Evolutionary conservation across 2,888 invertebrate genomes (phyloP).

Genomic region (Melolontha melolontha): DNA sequence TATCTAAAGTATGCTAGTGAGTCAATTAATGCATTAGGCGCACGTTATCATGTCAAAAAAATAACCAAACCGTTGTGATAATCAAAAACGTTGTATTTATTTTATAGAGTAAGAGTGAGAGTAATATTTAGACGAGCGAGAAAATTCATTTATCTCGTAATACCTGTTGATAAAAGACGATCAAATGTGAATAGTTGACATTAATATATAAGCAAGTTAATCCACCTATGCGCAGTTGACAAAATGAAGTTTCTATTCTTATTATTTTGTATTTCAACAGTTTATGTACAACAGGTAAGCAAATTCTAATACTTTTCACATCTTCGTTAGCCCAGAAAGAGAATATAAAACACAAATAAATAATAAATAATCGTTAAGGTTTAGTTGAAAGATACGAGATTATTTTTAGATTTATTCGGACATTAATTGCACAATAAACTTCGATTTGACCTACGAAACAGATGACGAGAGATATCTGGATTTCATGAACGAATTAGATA

Average conservation of each 20-base stretch:
- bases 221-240: neutral
- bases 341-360: neutral
- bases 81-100: too few species aligned
- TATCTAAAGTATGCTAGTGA: too few species aligned
- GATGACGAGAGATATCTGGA: constrained; percentile 1
- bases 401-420: neutral
- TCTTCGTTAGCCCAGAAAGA: neutral
- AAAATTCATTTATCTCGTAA: too few species aligned
- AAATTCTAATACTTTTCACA: neutral
- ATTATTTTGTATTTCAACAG: neutral
- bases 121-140: too few species aligned
- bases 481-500: constrained; percentile 16
- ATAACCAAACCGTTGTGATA: too few species aligned
- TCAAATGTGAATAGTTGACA: too few species aligned
- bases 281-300: neutral
- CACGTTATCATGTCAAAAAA: too few species aligned
- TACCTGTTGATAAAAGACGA: too few species aligned
- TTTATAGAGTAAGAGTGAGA: too few species aligned
- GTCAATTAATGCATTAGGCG: too few species aligned
- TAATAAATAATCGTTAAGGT: neutral
- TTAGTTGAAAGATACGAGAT: neutral
- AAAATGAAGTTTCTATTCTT: neutral
- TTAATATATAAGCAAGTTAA: too few species aligned
- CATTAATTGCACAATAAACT: neutral
- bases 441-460: constrained; percentile 5